Percentiles rank a stretch among this genome's conserved stretches.
phyloP scores from a whole-genome alignment of 2,888 invertebrate species.

The Sipha maydis region DNA sequence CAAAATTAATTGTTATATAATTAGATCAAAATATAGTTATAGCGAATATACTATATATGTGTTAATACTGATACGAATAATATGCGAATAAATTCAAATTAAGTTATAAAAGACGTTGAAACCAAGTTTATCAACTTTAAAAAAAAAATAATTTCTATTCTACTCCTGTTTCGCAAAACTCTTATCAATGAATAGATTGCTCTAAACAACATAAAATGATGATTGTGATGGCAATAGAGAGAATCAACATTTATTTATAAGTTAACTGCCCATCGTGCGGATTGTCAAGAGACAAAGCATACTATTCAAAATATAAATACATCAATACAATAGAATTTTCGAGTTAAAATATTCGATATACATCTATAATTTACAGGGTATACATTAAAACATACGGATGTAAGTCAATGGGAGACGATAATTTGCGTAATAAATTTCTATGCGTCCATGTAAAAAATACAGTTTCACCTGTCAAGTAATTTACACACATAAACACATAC shows the following conservation, averaged over 20 bases:
- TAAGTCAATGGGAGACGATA: conserved; percentile 23
- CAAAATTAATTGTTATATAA: background rate
- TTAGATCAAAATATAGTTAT: background rate
- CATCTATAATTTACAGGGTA: background rate
- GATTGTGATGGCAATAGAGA: background rate
- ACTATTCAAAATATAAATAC: background rate
- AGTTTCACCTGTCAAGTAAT: conserved; percentile 56
- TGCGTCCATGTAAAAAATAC: conserved; percentile 11
- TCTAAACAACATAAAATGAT: background rate
- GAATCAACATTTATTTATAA: too few species aligned
- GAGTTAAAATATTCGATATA: background rate
- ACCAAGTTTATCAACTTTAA: background rate
- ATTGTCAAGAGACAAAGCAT: too few species aligned
- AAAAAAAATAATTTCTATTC: conserved; percentile 20
- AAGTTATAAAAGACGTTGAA: background rate
- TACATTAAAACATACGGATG: background rate
- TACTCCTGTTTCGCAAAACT: background rate
- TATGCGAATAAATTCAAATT: background rate
- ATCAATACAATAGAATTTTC: background rate
- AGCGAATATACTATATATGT: background rate
- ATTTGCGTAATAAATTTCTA: conserved; percentile 40
- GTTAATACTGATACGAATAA: background rate
- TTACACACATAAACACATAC: conserved; percentile 2
- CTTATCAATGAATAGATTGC: background rate
- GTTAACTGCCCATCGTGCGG: too few species aligned